Percentiles rank a stretch among this genome's conserved stretches.
Evolutionary conservation across 2,888 invertebrate genomes (phyloP).

Genomic region (Carterocephalus palaemon): DNA sequence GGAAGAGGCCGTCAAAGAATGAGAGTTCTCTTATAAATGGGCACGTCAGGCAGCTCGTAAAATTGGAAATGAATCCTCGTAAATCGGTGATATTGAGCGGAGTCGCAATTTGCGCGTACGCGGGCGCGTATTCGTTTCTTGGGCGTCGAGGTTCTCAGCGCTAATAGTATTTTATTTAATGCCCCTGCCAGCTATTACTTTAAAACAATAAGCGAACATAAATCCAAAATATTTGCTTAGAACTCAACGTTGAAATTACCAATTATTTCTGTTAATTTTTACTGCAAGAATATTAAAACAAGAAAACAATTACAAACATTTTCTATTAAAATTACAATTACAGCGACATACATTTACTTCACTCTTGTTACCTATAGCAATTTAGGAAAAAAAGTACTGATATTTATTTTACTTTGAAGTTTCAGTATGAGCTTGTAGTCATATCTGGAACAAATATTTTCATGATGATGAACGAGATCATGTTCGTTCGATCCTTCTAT

Average conservation of each 20-base stretch:
- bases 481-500: background rate
- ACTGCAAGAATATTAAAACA: too few species aligned
- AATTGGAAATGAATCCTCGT: slow-evolving; percentile 67
- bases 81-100: slow-evolving; percentile 62
- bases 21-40: slow-evolving; percentile 51
- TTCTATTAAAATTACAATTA: too few species aligned
- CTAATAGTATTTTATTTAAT: slow-evolving; percentile 24
- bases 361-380: too few species aligned
- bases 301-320: too few species aligned
- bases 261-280: too few species aligned
- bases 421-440: too few species aligned
- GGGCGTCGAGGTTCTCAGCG: slow-evolving; percentile 44
- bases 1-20: slow-evolving; percentile 36
- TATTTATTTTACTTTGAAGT: too few species aligned
- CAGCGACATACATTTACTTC: too few species aligned
- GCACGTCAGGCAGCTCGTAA: slow-evolving; percentile 60
- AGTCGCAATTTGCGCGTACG: slow-evolving; percentile 64
- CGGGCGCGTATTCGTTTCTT: slow-evolving; percentile 56
- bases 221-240: slow-evolving; percentile 29
- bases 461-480: background rate
- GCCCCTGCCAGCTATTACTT: background rate
- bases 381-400: too few species aligned
- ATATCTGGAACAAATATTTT: too few species aligned
- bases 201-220: too few species aligned
- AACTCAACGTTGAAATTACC: slow-evolving; percentile 3